A percentile compares a stretch with the other conserved stretches of the same genome.
These are phyloP conservation scores for Apis dorsata DNA, from an alignment of 1,140 invertebrate genomes.

Conservation along the genomic window DNA sequence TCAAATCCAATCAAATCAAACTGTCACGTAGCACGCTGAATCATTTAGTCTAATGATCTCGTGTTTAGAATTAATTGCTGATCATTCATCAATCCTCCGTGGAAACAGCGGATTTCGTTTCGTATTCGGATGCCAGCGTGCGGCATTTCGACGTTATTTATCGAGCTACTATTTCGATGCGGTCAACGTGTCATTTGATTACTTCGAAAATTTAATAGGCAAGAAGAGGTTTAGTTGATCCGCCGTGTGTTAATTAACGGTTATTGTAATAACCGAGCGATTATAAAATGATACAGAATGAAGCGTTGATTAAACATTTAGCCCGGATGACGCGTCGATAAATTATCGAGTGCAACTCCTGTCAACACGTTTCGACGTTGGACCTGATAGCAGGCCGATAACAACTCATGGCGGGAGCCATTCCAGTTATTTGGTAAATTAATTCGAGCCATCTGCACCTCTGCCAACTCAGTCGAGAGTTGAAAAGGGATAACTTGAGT, in stretches of 20 bases:
- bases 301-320: constrained; percentile 34
- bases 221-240: neutral
- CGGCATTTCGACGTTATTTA: neutral
- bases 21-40: neutral
- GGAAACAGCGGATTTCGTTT: neutral
- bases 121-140: neutral
- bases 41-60: neutral
- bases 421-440: constrained; percentile 1
- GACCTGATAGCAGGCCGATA: neutral
- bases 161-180: neutral
- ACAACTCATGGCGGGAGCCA: neutral
- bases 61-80: neutral
- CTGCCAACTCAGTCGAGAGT: neutral
- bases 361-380: neutral
- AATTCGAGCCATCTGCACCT: neutral
- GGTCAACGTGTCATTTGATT: neutral
- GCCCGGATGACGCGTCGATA: neutral
- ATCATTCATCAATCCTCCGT: neutral
- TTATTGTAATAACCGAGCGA: constrained; percentile 15
- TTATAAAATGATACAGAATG: constrained; percentile 1
- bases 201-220: neutral
- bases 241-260: neutral
- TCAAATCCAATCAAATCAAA: too few species aligned
- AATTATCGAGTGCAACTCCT: neutral
- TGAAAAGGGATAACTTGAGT: neutral